These are phyloP conservation scores for Jaculus jaculus DNA, from an alignment of 2,113 vertebrate species.

Conservation along the genomic window DNA sequence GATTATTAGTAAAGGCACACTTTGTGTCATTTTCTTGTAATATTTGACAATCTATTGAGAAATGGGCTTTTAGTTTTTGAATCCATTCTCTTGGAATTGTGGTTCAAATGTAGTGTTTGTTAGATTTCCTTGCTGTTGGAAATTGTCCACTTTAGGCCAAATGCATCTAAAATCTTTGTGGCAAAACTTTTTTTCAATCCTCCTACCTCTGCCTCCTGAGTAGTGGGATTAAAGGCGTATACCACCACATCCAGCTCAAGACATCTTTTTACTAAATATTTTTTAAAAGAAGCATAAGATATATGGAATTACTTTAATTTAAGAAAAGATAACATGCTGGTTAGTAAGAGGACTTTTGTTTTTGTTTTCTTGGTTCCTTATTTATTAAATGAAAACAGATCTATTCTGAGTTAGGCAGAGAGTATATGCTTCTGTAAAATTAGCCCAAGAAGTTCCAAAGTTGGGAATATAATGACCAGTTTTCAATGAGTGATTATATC, in stretches of 20 bases:
- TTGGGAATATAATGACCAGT: conserved; percentile 70
- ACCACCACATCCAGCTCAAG: no score
- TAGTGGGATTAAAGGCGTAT: no score
- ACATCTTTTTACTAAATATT: background rate
- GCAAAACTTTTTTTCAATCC: no score
- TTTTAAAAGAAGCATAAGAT: background rate
- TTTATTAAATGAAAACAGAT: conserved; percentile 62
- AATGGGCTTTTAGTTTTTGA: background rate
- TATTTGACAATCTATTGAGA: background rate
- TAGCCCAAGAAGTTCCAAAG: conserved; percentile 40
- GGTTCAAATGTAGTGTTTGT: background rate
- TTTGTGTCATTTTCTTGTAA: background rate
- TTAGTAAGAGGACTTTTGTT: conserved; percentile 60
- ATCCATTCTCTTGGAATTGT: conserved; percentile 34
- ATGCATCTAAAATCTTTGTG: background rate
- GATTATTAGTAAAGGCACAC: background rate
- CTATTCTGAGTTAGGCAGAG: conserved; percentile 38
- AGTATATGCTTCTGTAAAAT: conserved; percentile 54
- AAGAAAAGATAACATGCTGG: conserved; percentile 4
- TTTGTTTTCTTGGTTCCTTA: conserved; percentile 50
- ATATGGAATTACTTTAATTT: background rate
- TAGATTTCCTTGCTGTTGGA: background rate
- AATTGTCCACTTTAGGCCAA: conserved; percentile 4
- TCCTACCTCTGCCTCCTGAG: no score
- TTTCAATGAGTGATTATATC: conserved; percentile 61